Base-by-base conservation (phyloP, 2,888 invertebrate genomes). In the Yponomeuta sedellus region DNA sequence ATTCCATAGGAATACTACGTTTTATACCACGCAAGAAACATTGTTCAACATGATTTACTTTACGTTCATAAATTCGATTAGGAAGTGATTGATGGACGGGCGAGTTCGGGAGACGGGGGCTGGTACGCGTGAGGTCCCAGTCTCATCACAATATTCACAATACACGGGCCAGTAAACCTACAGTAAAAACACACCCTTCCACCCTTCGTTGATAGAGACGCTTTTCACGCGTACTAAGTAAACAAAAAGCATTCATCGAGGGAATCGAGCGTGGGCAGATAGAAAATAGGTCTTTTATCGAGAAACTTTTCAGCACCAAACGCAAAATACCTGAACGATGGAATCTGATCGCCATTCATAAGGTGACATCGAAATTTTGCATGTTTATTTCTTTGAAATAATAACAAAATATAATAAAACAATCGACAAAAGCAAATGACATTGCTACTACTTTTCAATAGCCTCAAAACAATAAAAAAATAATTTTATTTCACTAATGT, bases 61-160 rank as follows among this genome's bases (percentile, higher is more conserved):
- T 61, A 52, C 75, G 79, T 76, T 82, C 73, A 81, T 83, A 82
- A 81, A 85, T 83, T 83, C 80, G 81, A 85, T 86, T 82, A 85
- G 80, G 77, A 79, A 75, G 75, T 85, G 86, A 87, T 86, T 85
- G 75, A 76, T 74, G 72, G 81, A 82, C 79, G 76, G 71, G 73
- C 73, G 67, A 68, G 71, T 70, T 74, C 70, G 71, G 69, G 69
- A 71, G 71, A 69, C 70, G 70, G 70, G 68, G 68, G 64, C 68
- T 20, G 22, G 72, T 70, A 66, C 69, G 67, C 68, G 72, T 72
- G 71, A 69, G 72, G 70, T 69, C 69, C 68, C 69, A 70, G 64
- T 12, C 44, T 52, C 44, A 52, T 52, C 44, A 52, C 44, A 16
- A 52, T 52, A 52, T 52, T 52, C 16, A 52, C 44, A 52, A 52